These are phyloP conservation scores for Junco hyemalis DNA, from an alignment of 2,113 vertebrate genomes.

Conservation along the genomic window DNA sequence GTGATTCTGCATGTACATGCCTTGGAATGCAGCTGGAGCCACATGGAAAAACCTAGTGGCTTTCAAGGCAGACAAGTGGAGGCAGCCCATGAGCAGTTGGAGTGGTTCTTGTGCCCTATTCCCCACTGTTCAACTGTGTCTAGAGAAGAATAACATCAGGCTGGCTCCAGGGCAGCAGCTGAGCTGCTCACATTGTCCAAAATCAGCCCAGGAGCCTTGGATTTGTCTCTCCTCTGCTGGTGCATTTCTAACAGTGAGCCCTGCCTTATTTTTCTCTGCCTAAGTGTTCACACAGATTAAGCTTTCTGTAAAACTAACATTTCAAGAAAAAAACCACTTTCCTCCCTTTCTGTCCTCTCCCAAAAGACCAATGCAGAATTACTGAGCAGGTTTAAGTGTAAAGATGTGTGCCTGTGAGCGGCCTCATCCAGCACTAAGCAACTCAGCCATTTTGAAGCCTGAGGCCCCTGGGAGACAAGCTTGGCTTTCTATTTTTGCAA, in stretches of 20 bases:
- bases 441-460: conserved; percentile 1
- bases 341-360: background rate
- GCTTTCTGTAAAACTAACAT: background rate
- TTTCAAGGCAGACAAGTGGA: fast-evolving
- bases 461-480: background rate
- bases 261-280: background rate
- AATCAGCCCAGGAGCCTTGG: background rate
- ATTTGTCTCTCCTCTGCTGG: background rate
- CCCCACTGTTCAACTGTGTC: background rate
- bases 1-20: fast-evolving
- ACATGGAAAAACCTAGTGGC: background rate
- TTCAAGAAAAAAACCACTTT: background rate
- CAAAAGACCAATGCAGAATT: background rate
- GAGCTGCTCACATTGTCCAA: background rate
- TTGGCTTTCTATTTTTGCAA: background rate
- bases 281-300: background rate
- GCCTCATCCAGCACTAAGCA: background rate
- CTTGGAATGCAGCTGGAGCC: background rate
- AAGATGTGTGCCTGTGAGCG: background rate
- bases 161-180: background rate
- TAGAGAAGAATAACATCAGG: background rate
- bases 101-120: background rate
- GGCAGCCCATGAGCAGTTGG: background rate
- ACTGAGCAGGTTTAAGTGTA: background rate
- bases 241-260: background rate